Conservation (phyloP, 2,888 invertebrate species). For the Lochmaea capreae region DNA sequence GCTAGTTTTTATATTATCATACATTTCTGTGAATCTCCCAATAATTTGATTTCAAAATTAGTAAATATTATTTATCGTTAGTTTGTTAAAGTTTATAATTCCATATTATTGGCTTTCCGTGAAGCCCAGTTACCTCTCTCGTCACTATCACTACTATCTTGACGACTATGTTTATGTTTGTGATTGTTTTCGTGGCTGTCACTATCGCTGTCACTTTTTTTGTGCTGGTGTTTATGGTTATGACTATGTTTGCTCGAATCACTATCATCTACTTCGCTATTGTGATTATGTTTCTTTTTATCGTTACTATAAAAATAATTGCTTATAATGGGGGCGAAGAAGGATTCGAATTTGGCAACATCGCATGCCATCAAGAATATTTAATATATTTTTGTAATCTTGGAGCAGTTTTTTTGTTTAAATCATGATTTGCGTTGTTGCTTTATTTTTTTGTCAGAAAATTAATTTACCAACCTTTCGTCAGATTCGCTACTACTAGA, state of each 20-base stretch:
- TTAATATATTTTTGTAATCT: too few species aligned
- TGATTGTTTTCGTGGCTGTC: conserved; percentile 34
- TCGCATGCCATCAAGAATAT: not conserved
- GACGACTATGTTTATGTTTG: conserved; percentile 8
- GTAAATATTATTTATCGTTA: not conserved
- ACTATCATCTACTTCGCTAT: conserved; percentile 30
- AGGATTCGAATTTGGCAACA: not conserved
- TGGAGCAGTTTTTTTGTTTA: not conserved
- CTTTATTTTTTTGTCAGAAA: not conserved
- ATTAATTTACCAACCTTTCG: not conserved
- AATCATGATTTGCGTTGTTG: not conserved
- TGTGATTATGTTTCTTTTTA: conserved; percentile 4
- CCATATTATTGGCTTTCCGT: not conserved
- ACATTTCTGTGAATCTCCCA: too few species aligned
- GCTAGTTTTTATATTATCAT: too few species aligned
- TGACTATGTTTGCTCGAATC: conserved; percentile 20
- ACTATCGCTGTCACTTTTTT: conserved; percentile 30
- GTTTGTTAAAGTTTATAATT: not conserved
- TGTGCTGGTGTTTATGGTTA: conserved; percentile 12
- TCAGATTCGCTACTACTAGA: conserved; percentile 11
- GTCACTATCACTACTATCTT: conserved; percentile 27
- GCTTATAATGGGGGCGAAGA: not conserved
- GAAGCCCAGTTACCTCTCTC: conserved; percentile 7
- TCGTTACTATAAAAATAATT: not conserved
- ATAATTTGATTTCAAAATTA: too few species aligned